Evolutionary conservation across 2,888 invertebrate genomes (phyloP), one percentile per base, ranked within the genome.

Genomic region (Drosophila nr. fundita): DNA sequence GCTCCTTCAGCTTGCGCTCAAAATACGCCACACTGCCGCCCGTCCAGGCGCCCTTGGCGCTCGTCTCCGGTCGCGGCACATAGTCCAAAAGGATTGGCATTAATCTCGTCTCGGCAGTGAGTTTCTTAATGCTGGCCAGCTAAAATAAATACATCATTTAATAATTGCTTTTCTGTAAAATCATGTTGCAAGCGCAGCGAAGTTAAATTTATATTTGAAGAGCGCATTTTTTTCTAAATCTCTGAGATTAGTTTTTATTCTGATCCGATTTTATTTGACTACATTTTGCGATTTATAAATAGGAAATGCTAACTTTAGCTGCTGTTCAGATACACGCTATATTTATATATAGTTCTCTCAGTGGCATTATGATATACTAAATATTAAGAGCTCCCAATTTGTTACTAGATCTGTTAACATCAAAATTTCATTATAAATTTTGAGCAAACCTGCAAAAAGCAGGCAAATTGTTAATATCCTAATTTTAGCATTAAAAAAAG

Each of bases 101-200:
- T 36, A 96, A 91, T 62, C 80, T 88, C 40, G 91, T 84, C 65
- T 93, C 93, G n/a, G 87, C 89, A 4, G 94, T 95, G 74, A 93
- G 93, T 69, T 94, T 94, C 89, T 95, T 96, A 57, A 96, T 94
- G 36, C 94, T 92, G 34, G 95, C 92, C 90, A 96, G 94, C 96
- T 96, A 82, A 48, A 94, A 18, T 6, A 48, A 30, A 24, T 1
- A 54, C 8, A n/a, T 42, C 4, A 4, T 24, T 6, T 38, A 18
- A 36, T 7, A 52, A 15, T 8, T n/a, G 5, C 3, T 0, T 15
- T 0, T 18, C 15, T 21, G n/a, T 6, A 8, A 32, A 15, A 53
- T 54, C 2, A 27, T 36, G n/a, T 55, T 27, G 18, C 27, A n/a
- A 32, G 1, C 4, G 10, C 10, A 32, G 13, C n/a, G 4, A 30